A percentile compares a stretch with the other conserved stretches of the same genome.
phyloP scores from a whole-genome alignment of 2,113 vertebrate genomes.

The Alaudala cheleensis region DNA sequence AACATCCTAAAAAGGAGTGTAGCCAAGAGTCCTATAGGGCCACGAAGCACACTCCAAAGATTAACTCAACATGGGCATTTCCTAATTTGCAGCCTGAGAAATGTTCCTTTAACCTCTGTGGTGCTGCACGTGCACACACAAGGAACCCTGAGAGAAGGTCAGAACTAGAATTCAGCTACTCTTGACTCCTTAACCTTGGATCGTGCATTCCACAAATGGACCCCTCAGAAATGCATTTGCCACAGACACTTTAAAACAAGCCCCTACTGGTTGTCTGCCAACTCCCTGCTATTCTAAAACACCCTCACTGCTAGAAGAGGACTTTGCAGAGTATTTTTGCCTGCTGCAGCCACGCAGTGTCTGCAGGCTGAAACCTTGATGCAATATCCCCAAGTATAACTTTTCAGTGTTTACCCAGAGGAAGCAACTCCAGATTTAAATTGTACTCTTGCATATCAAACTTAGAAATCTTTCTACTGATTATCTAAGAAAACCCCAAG shows the following conservation, averaged over 20 bases:
- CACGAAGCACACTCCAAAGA: background rate
- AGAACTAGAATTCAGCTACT: background rate
- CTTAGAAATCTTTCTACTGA: background rate
- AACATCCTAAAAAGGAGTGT: background rate
- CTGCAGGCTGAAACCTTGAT: constrained; percentile 27
- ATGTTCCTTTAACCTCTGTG: background rate
- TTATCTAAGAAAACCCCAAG: background rate
- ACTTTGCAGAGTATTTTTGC: constrained; percentile 45
- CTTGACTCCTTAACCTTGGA: background rate
- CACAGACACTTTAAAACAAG: background rate
- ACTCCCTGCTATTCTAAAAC: background rate
- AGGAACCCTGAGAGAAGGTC: background rate
- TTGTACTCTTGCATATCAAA: background rate
- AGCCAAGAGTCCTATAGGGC: background rate
- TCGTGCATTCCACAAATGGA: background rate
- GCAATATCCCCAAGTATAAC: constrained; percentile 1
- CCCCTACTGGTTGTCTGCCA: constrained; percentile 35
- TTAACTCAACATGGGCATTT: background rate
- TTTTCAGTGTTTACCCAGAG: background rate
- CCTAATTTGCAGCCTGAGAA: background rate
- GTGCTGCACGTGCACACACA: fast-evolving
- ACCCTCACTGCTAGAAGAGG: background rate
- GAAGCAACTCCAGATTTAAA: background rate
- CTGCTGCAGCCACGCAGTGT: background rate
- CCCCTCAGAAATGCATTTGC: background rate